A percentile compares a stretch with the other conserved stretches of the same genome.
Evolutionary conservation across 2,797 vertebrate species (phyloP).

Genomic region (Perodicticus potto): DNA sequence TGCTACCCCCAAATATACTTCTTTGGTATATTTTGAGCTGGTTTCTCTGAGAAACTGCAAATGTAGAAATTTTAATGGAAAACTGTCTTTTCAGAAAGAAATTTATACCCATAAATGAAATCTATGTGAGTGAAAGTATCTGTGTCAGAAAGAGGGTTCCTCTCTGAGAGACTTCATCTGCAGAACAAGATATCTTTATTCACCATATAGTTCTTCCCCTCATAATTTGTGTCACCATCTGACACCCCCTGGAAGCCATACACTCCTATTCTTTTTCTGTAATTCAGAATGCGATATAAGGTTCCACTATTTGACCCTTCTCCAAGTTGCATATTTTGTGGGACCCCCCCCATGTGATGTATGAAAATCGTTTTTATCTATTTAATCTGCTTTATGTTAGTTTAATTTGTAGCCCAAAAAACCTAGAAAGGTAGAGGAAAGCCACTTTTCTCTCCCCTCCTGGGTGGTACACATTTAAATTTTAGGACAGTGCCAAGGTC

Average conservation of each 20-base stretch:
- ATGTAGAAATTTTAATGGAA: background rate
- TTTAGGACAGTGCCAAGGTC: background rate
- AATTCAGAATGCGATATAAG: background rate
- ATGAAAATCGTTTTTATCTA: background rate
- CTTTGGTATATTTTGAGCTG: background rate
- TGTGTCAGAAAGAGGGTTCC: background rate
- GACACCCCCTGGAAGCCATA: background rate
- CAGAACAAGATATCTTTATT: background rate
- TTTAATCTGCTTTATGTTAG: background rate
- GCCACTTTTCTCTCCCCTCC: background rate
- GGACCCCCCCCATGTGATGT: background rate
- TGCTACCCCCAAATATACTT: background rate
- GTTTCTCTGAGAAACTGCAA: background rate
- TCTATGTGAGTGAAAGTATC: background rate
- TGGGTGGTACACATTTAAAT: background rate
- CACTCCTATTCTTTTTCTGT: background rate
- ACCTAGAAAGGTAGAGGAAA: background rate
- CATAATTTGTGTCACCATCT: background rate
- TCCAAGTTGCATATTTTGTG: background rate
- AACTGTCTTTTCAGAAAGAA: background rate
- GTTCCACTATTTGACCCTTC: background rate
- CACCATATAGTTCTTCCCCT: background rate
- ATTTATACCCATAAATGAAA: background rate
- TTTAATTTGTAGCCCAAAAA: background rate
- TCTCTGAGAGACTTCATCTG: background rate